Conservation (phyloP, 2,797 vertebrate species). For the Anabas testudineus region DNA sequence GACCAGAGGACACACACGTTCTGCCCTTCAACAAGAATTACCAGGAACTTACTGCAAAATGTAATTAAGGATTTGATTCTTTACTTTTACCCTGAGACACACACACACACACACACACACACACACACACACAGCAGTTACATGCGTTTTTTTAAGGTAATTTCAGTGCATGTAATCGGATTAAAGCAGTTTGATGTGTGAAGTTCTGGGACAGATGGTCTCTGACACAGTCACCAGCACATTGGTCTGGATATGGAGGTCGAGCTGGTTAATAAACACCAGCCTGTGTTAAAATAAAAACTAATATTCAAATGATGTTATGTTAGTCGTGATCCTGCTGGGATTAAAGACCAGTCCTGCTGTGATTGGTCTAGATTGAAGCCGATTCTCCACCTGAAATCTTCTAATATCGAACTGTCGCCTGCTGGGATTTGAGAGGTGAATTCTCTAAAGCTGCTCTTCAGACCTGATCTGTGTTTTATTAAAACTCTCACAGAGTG, state of each 20-base stretch:
- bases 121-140: no score
- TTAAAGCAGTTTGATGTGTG: conserved; percentile 19
- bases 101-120: not conserved
- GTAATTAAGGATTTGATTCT: conserved; percentile 52
- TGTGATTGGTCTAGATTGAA: not conserved
- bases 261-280: no score
- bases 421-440: not conserved
- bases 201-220: conserved; percentile 27
- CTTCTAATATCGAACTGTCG: not conserved
- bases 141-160: not conserved
- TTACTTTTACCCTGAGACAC: conserved; percentile 27
- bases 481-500: no score
- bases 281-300: no score
- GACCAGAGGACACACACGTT: conserved; percentile 1
- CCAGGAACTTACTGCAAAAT: conserved; percentile 43
- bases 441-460: not conserved
- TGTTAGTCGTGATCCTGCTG: not conserved
- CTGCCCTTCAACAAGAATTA: conserved; percentile 17
- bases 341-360: not conserved
- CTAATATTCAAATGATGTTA: no score
- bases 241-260: no score
- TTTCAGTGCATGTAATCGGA: conserved; percentile 4
- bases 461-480: no score
- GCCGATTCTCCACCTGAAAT: not conserved
- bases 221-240: no score